Evolutionary conservation across 2,797 vertebrate genomes (phyloP).

Genomic region (Malacoctenus gilli): DNA sequence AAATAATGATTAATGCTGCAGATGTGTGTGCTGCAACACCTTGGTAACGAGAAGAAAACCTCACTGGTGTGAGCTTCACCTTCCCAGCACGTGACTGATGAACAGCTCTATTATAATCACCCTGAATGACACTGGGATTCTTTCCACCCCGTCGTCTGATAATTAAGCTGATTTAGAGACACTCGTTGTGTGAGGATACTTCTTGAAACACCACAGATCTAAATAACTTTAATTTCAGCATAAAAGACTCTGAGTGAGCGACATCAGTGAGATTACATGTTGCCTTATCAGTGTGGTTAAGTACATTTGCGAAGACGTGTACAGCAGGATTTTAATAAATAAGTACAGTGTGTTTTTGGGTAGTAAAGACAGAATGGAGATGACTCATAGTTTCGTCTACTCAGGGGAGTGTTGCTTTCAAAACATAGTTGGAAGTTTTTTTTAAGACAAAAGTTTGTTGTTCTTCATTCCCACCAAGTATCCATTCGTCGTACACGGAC

Average conservation of each 20-base stretch:
- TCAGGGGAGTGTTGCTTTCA: slow-evolving; percentile 19
- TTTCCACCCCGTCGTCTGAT: slow-evolving; percentile 37
- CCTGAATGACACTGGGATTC: slow-evolving; percentile 50
- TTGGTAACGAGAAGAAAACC: slow-evolving; percentile 23
- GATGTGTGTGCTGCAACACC: slow-evolving; percentile 27
- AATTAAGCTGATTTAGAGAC: slow-evolving; percentile 69
- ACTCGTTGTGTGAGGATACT: slow-evolving; percentile 40
- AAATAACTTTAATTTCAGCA: slow-evolving; percentile 72
- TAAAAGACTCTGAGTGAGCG: slow-evolving; percentile 62
- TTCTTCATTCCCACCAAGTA: slow-evolving; percentile 81
- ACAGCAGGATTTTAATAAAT: slow-evolving; percentile 73
- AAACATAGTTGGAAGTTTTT: slow-evolving; percentile 39
- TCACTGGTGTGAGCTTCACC: slow-evolving; percentile 48
- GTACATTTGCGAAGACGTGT: slow-evolving; percentile 59
- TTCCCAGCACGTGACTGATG: slow-evolving; percentile 73
- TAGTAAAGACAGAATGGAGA: slow-evolving; percentile 41
- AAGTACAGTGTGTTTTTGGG: slow-evolving; percentile 62
- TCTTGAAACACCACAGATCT: slow-evolving; percentile 33
- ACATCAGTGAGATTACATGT: slow-evolving; percentile 61
- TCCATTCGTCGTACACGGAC: slow-evolving; percentile 85
- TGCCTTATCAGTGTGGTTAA: slow-evolving; percentile 59
- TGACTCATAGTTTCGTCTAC: slow-evolving; percentile 27
- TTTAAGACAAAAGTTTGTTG: slow-evolving; percentile 10
- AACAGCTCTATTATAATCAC: slow-evolving; percentile 73
- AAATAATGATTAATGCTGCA: slow-evolving; percentile 37